phyloP scores from a whole-genome alignment of 2,888 invertebrate genomes.

The Asteroscopus sphinx region DNA sequence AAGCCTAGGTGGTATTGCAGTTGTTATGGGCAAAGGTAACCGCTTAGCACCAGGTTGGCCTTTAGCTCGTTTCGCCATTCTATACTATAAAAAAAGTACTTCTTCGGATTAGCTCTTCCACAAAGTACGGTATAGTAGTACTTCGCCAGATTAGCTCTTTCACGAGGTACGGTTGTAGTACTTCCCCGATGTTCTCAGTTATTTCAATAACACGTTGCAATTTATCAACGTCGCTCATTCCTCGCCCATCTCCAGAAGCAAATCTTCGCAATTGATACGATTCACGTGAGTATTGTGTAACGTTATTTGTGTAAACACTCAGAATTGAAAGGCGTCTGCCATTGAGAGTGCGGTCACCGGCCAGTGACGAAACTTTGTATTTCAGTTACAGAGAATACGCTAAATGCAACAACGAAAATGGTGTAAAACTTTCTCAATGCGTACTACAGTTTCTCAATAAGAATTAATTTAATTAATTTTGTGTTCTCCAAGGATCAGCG shows the following conservation, averaged over 20 bases:
- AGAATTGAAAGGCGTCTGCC: constrained; percentile 46
- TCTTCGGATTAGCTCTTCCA: no score
- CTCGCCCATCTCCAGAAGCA: constrained; percentile 21
- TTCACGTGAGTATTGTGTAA: constrained; percentile 39
- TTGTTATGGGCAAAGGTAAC: no score
- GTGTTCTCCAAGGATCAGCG: no score
- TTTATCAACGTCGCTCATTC: background rate
- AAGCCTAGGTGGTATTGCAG: no score
- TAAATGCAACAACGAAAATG: constrained; percentile 9
- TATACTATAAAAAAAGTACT: no score
- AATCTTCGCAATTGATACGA: constrained; percentile 19
- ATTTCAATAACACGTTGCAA: no score
- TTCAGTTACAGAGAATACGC: constrained; percentile 21
- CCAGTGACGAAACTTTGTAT: constrained; percentile 39
- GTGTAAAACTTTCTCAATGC: constrained; percentile 18
- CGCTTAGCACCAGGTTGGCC: no score
- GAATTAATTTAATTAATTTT: background rate
- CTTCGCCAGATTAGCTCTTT: no score
- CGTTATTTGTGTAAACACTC: constrained; percentile 33
- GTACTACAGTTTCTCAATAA: background rate
- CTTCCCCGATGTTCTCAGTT: no score
- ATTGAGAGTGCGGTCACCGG: constrained; percentile 25
- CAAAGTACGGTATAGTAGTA: no score
- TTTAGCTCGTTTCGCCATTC: no score
- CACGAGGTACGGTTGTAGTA: no score